These are phyloP conservation scores for Adineta ricciae DNA, from an alignment of 2,888 invertebrate genomes.

Conservation along the genomic window DNA sequence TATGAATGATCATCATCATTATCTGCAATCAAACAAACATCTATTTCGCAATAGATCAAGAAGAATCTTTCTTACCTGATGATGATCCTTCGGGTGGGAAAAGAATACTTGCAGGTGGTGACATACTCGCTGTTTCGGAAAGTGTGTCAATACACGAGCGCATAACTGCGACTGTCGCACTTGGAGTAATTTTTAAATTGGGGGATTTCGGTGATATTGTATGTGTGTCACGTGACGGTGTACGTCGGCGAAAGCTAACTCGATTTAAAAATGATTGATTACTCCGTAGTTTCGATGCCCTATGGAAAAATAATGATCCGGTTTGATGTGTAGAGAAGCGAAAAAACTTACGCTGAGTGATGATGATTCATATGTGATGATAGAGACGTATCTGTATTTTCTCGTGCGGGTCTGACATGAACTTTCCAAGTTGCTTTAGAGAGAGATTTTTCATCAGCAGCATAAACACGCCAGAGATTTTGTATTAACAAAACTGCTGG, in stretches of 20 bases:
- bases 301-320: too few species aligned
- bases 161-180: not conserved
- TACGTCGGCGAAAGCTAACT: not conserved
- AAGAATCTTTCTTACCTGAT: not conserved
- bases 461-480: constrained; percentile 64
- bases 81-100: not conserved
- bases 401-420: constrained; percentile 54
- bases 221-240: not conserved
- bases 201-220: not conserved
- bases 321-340: too few species aligned
- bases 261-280: constrained; percentile 20
- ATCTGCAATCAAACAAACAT: too few species aligned
- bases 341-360: too few species aligned
- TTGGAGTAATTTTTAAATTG: not conserved
- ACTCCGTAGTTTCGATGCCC: not conserved
- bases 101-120: not conserved
- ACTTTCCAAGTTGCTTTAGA: constrained; percentile 68
- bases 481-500: constrained; percentile 71
- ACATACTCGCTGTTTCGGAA: not conserved
- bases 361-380: too few species aligned
- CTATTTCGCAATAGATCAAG: not conserved
- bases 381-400: not conserved
- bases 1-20: constrained; percentile 6
- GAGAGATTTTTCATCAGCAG: constrained; percentile 65
- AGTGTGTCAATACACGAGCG: not conserved